Evolutionary conservation across 2,113 vertebrate genomes (phyloP), one percentile per base, ranked within the genome.

Genomic region (Onychorhynchus coronatus): DNA sequence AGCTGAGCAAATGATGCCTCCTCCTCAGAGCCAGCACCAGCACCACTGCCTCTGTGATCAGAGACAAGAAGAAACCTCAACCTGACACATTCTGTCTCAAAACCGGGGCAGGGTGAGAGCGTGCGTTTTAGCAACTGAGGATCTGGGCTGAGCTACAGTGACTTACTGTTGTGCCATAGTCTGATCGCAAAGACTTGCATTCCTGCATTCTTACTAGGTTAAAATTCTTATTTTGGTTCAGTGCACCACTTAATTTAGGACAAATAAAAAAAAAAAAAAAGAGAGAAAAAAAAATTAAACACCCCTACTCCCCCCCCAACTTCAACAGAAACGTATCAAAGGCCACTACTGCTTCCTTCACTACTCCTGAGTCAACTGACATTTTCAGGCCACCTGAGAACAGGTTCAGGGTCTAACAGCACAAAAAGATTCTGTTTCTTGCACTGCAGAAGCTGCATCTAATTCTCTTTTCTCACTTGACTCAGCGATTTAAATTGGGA

Each of bases 101-200:
- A 91, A 76, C 2, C 72, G 68, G 39, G 74, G 52, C 88, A 93
- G 39, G 44, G 33, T 33, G 39, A 50, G 37, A 73, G 65, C 35
- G 83, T 2, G 0, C 62, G 11, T 3, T 0, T 80, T 62, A 80
- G 84, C n/a, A 35, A 41, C 50, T 19, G 4, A 22, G 35, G 15
- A 70, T 21, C 49, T 50, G 46, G 68, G 41, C 73, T 35, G 8
- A 30, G 3, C 16, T 31, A 41, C 2, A 4, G 44, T 22, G 59
- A 55, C 37, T 46, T 13, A 44, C 21, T 35, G 11, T 59, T 65
- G 56, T 83, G 18, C n/a, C 11, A 11, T 7, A 39, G 47, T 19
- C 14, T 28, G 37, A 65, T 6, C 1, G 5, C 50, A 16, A 68
- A 44, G 28, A 35, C 39, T 24, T 41, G 22, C 33, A 46, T 39